These are phyloP conservation scores for Acrobasis consociella DNA, from an alignment of 2,888 invertebrate species.

Conservation along the genomic window DNA sequence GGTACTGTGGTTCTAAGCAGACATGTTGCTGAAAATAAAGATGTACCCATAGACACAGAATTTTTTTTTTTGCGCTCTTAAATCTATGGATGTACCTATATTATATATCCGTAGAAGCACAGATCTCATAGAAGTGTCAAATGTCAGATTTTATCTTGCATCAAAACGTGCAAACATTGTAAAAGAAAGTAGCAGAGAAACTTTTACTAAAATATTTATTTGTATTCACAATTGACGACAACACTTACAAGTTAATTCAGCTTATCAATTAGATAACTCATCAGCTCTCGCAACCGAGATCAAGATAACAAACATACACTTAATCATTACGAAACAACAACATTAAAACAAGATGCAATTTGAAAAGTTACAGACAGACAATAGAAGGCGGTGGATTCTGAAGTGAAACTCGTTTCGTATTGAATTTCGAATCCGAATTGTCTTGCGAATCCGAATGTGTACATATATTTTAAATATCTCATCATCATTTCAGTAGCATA, in stretches of 20 bases:
- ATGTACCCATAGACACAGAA: too few relatives aligned
- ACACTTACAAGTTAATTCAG: slow-evolving; percentile 6
- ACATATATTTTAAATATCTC: background rate
- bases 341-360: slow-evolving; percentile 13
- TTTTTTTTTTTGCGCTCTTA: too few relatives aligned
- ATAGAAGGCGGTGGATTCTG: background rate
- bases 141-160: too few relatives aligned
- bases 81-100: too few relatives aligned
- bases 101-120: too few relatives aligned
- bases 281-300: slow-evolving; percentile 12
- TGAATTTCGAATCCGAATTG: too few relatives aligned
- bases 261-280: slow-evolving; percentile 23
- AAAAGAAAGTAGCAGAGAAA: background rate
- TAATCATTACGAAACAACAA: slow-evolving; percentile 29
- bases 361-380: slow-evolving; percentile 9
- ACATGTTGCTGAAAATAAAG: too few relatives aligned
- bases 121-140: too few relatives aligned
- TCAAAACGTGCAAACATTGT: too few relatives aligned
- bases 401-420: slow-evolving; percentile 2
- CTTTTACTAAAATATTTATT: background rate
- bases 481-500: background rate
- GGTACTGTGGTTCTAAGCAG: too few relatives aligned
- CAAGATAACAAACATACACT: slow-evolving; percentile 29
- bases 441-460: background rate
- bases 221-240: background rate